Percentiles rank a stretch among this genome's conserved stretches.
Conservation (phyloP, 2,888 invertebrate species). For the Ypsolopha scabrella region DNA sequence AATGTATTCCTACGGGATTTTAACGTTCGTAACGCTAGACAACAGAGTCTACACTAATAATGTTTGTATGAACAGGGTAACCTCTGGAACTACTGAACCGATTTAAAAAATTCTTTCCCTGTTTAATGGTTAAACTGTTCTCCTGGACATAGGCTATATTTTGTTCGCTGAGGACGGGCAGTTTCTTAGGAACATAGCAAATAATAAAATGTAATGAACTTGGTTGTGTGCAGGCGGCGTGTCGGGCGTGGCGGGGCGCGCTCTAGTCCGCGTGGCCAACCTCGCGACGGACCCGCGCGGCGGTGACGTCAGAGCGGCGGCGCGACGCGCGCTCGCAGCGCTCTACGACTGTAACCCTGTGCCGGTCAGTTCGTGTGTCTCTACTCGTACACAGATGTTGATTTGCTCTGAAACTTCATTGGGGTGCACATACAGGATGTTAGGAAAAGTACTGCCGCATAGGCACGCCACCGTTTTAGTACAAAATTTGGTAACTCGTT, state of each 20-base stretch:
- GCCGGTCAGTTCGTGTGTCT: conserved; percentile 34
- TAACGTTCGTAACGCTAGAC: too few species aligned
- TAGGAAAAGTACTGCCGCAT: not conserved
- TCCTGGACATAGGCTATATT: too few species aligned
- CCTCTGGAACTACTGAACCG: too few species aligned
- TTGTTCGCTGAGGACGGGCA: too few species aligned
- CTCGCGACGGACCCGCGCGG: conserved; percentile 78
- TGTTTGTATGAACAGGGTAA: too few species aligned
- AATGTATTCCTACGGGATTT: too few species aligned
- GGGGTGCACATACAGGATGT: not conserved
- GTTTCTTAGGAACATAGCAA: too few species aligned
- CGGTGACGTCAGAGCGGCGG: conserved; percentile 76
- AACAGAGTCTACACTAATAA: too few species aligned
- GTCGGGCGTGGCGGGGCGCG: conserved; percentile 65
- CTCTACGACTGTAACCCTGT: conserved; percentile 93
- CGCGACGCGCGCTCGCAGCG: conserved; percentile 79
- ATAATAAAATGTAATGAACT: not conserved
- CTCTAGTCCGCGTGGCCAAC: conserved; percentile 78
- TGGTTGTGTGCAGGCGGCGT: conserved; percentile 57
- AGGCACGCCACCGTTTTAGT: not conserved
- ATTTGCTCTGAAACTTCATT: too few species aligned
- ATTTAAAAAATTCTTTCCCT: too few species aligned
- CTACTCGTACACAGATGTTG: not conserved
- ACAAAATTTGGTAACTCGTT: too few species aligned
- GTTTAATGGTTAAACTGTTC: too few species aligned